A percentile compares a stretch with the other conserved stretches of the same genome.
Conservation (phyloP, 2,797 vertebrate species). For the Poliocrania exsul region DNA sequence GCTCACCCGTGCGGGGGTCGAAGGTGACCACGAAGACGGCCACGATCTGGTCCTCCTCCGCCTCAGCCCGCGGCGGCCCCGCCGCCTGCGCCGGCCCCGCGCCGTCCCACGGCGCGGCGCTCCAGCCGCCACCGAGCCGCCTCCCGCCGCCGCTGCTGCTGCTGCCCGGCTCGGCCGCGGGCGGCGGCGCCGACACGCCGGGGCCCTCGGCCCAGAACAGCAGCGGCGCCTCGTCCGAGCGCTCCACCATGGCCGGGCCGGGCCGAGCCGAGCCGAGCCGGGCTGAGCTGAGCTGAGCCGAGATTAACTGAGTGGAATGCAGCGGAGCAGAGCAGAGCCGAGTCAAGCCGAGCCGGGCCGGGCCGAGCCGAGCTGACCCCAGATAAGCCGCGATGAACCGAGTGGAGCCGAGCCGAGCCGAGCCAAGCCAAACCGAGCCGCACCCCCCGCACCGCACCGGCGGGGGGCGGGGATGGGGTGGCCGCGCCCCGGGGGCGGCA, state of each 20-base stretch:
- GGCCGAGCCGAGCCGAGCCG: background rate
- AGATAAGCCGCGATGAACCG: background rate
- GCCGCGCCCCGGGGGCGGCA: background rate
- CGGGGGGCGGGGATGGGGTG: background rate
- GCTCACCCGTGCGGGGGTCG: conserved; percentile 92
- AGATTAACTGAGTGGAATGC: background rate
- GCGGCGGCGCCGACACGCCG: conserved; percentile 76
- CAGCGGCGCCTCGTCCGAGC: conserved; percentile 92
- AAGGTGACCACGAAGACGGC: conserved; percentile 96
- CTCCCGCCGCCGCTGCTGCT: background rate
- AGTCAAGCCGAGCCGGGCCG: too few relatives aligned
- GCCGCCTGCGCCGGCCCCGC: conserved; percentile 80
- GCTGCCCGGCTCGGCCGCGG: conserved; percentile 57
- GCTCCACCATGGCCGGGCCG: conserved; percentile 85
- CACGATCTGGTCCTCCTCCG: conserved; percentile 95
- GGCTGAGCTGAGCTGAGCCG: background rate
- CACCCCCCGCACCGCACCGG: background rate
- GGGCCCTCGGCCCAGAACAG: conserved; percentile 94
- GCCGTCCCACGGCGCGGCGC: conserved; percentile 38
- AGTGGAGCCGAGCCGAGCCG: background rate
- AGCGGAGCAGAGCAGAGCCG: background rate
- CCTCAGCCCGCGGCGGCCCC: conserved; percentile 71
- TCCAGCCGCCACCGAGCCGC: conserved; percentile 42
- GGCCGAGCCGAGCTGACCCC: too few relatives aligned
- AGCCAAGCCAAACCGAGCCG: background rate